Percentiles rank a stretch among this genome's conserved stretches.
These are phyloP conservation scores for Idris sp. DNA, from an alignment of 1,140 invertebrate genomes.

Conservation along the genomic window DNA sequence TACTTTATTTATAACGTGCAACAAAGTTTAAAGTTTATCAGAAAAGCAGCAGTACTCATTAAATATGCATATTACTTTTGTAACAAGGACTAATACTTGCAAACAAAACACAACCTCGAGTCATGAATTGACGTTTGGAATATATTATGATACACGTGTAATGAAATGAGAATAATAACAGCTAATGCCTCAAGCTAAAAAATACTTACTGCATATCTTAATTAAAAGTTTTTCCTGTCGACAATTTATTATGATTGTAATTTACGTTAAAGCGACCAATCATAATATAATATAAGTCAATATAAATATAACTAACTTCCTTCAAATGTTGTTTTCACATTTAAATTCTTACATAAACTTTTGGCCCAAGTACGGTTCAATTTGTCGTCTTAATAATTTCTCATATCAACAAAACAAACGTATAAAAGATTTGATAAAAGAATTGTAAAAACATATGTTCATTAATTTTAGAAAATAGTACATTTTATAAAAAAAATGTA, in stretches of 20 bases:
- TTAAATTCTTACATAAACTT: conserved; percentile 34
- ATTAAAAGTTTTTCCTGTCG: conserved; percentile 30
- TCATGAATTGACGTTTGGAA: too few species aligned
- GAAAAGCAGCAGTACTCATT: neutral
- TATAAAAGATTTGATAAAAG: too few species aligned
- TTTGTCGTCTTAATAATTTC: too few species aligned
- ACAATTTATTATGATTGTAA: conserved; percentile 72
- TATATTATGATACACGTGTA: too few species aligned
- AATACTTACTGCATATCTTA: neutral
- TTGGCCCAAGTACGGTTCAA: conserved; percentile 9
- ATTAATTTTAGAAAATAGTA: too few species aligned
- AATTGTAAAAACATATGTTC: too few species aligned
- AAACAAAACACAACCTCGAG: neutral
- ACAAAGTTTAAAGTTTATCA: conserved; percentile 2
- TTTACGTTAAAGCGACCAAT: conserved; percentile 75
- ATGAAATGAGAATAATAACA: neutral
- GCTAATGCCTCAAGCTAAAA: neutral
- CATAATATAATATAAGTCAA: conserved; percentile 72
- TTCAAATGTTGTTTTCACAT: too few species aligned
- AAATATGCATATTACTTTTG: conserved; percentile 1
- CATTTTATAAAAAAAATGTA: too few species aligned
- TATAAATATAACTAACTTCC: conserved; percentile 46
- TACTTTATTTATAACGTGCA: conserved; percentile 14
- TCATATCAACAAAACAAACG: too few species aligned
- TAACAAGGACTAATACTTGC: neutral